A percentile compares a stretch with the other conserved stretches of the same genome.
phyloP scores from a whole-genome alignment of 2,888 invertebrate genomes.

The Salpingus planirostris region DNA sequence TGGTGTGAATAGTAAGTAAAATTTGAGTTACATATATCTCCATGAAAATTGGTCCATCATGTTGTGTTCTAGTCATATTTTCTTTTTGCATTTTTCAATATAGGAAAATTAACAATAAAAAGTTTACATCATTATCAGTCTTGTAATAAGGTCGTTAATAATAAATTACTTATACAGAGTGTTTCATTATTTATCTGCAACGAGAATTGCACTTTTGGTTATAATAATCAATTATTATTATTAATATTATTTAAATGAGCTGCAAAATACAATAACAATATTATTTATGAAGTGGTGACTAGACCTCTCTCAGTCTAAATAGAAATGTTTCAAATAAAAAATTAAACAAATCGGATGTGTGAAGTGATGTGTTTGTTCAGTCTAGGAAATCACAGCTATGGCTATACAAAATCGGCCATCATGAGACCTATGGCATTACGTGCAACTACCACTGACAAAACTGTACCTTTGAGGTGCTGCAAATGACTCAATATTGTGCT shows the following conservation, averaged over 20 bases:
- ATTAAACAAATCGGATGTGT: too few species aligned
- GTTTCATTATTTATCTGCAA: conserved; percentile 17
- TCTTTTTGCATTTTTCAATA: too few species aligned
- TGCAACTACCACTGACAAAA: conserved; percentile 26
- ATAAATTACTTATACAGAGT: not conserved
- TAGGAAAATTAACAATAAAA: conserved; percentile 17
- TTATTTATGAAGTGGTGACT: conserved; percentile 28
- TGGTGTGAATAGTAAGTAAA: conserved; percentile 23
- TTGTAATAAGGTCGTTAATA: conserved; percentile 20
- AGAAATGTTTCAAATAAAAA: conserved; percentile 20
- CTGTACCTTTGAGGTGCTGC: conserved; percentile 25
- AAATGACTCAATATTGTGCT: conserved; percentile 28
- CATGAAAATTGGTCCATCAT: conserved; percentile 29
- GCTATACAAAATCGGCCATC: conserved; percentile 28
- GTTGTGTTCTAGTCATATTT: conserved; percentile 14
- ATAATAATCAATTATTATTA: conserved; percentile 14
- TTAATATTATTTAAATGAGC: conserved; percentile 26
- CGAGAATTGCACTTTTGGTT: conserved; percentile 31
- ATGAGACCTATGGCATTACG: conserved; percentile 26
- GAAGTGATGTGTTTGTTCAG: conserved; percentile 29
- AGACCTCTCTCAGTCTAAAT: conserved; percentile 35
- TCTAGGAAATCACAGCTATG: conserved; percentile 53
- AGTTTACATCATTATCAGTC: too few species aligned
- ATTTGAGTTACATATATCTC: too few species aligned
- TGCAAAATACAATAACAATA: too few species aligned